Base-by-base conservation (phyloP, 1,140 invertebrate genomes). In the Tachypleus tridentatus region DNA sequence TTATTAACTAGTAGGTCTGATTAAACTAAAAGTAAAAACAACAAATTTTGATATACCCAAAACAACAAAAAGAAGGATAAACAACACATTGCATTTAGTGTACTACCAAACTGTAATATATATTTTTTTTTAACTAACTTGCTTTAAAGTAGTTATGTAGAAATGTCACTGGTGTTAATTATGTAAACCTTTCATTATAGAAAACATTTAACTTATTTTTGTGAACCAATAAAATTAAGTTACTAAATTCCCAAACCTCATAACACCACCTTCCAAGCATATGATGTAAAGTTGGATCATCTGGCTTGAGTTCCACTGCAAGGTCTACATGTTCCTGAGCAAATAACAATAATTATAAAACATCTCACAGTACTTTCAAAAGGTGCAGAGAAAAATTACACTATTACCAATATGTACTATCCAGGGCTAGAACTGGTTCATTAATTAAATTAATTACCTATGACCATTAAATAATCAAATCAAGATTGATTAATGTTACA, bases 191-290 rank as follows among this genome's bases (percentile, higher is more conserved):
- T 56, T 56, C 10, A 56, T 11, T 11, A 11, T 56, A 3, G 11
- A 10, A 56, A 10, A 11, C 54, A 11, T 11, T 10, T 11, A 10
- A 57, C 1, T 10, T 57, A 10, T 57, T 57, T 11, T 57, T 11
- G 54, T 10, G 54, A 57, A 10, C 11, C n/a, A 50, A 4, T 58
- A 49, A 48, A 11, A 59, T 29, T 48, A 50, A 67, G 74, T 73
- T 73, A 54, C 53, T 54, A 54, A 54, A n/a, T 8, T 54, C 68
- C 69, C 7, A 7, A 54, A 87, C 84, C 77, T 86, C 85, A 77
- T 80, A 88, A 77, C 84, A 85, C 76, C 82, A 83, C 61, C 82
- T 70, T 7, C 87, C 88, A 11, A 88, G 72, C 65, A 90, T 79
- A 76, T 88, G 82, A 76, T 89, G 82, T 59, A 87, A 73, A 5